Base-by-base conservation (phyloP, 2,888 invertebrate genomes). In the Ennomos erosarius region DNA sequence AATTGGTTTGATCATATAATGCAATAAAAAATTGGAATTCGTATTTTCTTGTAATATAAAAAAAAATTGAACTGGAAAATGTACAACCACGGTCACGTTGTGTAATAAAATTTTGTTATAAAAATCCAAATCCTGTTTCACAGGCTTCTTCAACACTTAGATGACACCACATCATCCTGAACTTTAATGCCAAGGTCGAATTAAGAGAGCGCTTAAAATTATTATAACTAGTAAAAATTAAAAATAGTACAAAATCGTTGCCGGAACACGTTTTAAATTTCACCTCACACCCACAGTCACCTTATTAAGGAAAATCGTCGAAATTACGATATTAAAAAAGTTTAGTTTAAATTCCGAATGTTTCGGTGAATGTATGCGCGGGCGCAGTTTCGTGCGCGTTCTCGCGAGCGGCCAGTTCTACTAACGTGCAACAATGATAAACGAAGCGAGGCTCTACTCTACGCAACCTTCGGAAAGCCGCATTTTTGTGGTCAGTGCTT, bases 391-490 rank as follows among this genome's bases (percentile, higher is more conserved):
- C 13, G 79, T 73, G 56, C 88, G 88, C 87, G 89, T 82, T 84
- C 74, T 78, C 88, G 73, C 71, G 70, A 80, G 59, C 83, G 76
- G 70, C 77, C 80, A 82, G 76, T 76, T 85, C 72, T 81, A 91
- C 90, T 91, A 87, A 87, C 73, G 75, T 64, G 62, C 78, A 74
- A 79, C 76, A 81, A 77, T 82, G 82, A 81, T 84, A 82, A 81
- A 83, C 77, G 72, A 74, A 79, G 79, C 75, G 76, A 78, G 84
- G 84, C 38, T 89, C 88, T 86, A 84, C 38, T 89, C 88, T 86
- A 85, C 82, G 87, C 87, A 90, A 90, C 90, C 90, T 91, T 90
- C 90, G 79, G 69, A 84, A 85, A 88, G 86, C 83, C 78, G 73
- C 87, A 89, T 90, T 85, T 88, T 89, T 89, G 87, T 83, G 90